Percentiles rank a stretch among this genome's conserved stretches.
Evolutionary conservation across 2,113 vertebrate genomes (phyloP).

Genomic region (Amia ocellicauda): DNA sequence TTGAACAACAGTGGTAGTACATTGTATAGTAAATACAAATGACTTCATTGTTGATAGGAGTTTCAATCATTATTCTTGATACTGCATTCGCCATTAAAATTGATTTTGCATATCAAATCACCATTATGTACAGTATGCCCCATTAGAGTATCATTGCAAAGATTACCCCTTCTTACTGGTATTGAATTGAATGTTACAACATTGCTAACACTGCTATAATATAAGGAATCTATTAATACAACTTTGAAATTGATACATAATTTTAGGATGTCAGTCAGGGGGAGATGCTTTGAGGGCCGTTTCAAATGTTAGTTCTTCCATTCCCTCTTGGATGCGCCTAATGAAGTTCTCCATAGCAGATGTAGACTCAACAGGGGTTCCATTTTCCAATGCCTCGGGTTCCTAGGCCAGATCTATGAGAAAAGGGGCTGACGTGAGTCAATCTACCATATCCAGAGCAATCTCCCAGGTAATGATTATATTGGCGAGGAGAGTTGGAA

Average conservation of each 20-base stretch:
- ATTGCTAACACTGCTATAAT: no score
- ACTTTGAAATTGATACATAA: not conserved
- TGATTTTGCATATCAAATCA: constrained; percentile 25
- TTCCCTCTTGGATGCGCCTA: constrained; percentile 34
- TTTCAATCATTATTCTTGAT: no score
- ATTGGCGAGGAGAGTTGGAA: constrained; percentile 25
- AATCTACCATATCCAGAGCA: constrained; percentile 36
- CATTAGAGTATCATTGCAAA: no score
- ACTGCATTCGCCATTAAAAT: no score
- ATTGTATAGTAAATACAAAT: no score
- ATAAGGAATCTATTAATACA: not conserved
- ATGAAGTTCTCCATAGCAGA: constrained; percentile 37
- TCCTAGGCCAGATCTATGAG: constrained; percentile 35
- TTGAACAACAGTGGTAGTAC: no score
- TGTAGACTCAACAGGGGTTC: constrained; percentile 28
- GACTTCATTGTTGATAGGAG: no score
- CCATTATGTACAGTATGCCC: constrained; percentile 24
- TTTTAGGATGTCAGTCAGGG: constrained; percentile 24
- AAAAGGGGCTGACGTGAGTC: constrained; percentile 25
- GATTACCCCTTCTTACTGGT: no score
- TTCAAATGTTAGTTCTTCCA: constrained; percentile 40
- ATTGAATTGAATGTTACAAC: no score
- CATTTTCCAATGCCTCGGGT: constrained; percentile 36
- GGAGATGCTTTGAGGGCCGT: constrained; percentile 32
- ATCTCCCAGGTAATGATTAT: constrained; percentile 46